phyloP scores from a whole-genome alignment of 2,888 invertebrate genomes.

The Creontiades dilutus region DNA sequence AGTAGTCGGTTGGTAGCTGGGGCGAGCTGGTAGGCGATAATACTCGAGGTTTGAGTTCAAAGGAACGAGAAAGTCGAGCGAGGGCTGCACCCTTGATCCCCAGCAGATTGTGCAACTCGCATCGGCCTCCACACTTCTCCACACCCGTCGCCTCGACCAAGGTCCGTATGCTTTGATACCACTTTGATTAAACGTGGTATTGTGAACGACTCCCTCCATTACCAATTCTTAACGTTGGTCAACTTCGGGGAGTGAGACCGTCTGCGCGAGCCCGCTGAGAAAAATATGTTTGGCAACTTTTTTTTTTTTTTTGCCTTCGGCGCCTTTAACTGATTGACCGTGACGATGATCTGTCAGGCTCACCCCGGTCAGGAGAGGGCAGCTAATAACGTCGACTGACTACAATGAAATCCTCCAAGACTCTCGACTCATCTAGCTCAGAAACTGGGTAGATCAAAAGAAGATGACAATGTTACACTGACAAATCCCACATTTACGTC shows the following conservation, averaged over 20 bases:
- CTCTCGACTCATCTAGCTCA: too few species aligned
- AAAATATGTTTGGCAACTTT: conserved; percentile 41
- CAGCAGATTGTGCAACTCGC: conserved; percentile 46
- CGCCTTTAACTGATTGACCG: conserved; percentile 41
- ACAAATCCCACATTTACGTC: too few species aligned
- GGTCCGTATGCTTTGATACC: conserved; percentile 61
- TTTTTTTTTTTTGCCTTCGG: conserved; percentile 23
- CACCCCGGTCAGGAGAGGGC: neutral
- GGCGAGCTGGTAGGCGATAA: neutral
- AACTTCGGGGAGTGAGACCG: neutral
- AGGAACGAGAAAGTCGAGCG: conserved; percentile 51
- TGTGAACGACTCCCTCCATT: conserved; percentile 41
- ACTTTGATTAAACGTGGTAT: conserved; percentile 56
- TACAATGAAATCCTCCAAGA: too few species aligned
- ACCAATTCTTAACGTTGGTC: conserved; percentile 44
- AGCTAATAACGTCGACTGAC: neutral
- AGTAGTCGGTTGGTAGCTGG: neutral
- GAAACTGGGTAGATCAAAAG: too few species aligned
- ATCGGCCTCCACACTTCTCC: conserved; percentile 60
- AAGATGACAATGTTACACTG: too few species aligned
- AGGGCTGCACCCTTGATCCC: conserved; percentile 33
- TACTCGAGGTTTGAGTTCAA: neutral
- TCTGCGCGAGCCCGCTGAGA: neutral
- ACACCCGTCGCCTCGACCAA: conserved; percentile 39
- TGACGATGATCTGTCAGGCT: conserved; percentile 37